Evolutionary conservation across 2,888 invertebrate species (phyloP).

Genomic region (Heliothis peltigera): DNA sequence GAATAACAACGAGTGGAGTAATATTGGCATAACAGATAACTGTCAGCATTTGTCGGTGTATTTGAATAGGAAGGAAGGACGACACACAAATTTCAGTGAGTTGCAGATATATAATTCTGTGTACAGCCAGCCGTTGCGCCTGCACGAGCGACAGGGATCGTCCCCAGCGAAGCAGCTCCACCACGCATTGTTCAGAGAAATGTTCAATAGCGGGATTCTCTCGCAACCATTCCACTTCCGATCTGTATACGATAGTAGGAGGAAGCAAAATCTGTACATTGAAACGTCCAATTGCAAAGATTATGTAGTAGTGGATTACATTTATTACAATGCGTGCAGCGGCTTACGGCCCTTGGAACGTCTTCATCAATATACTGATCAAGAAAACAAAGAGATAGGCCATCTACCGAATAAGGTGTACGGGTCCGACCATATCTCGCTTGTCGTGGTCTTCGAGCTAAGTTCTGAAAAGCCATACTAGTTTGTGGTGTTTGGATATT

Average conservation of each 20-base stretch:
- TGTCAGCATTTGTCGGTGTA: constrained; percentile 31
- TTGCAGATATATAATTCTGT: constrained; percentile 9
- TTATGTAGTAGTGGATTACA: constrained; percentile 10
- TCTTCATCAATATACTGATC: neutral
- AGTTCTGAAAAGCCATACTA: constrained; percentile 23
- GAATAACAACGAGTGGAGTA: constrained; percentile 11
- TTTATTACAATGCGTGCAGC: neutral
- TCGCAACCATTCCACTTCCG: constrained; percentile 17
- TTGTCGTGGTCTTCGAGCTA: constrained; percentile 15
- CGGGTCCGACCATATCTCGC: constrained; percentile 30
- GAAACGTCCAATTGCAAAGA: neutral
- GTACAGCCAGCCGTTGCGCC: constrained; percentile 1
- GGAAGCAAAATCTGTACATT: neutral
- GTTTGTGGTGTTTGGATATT: neutral
- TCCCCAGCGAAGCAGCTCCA: neutral
- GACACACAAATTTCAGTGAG: constrained; percentile 5
- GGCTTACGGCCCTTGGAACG: constrained; percentile 15
- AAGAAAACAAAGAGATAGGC: neutral
- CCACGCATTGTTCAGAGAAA: neutral
- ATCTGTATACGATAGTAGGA: constrained; percentile 10
- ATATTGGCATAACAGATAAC: constrained; percentile 20
- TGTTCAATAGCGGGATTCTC: constrained; percentile 14
- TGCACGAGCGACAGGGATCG: neutral
- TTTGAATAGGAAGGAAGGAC: constrained; percentile 5
- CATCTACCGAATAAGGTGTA: constrained; percentile 3